Evolutionary conservation across 2,113 vertebrate species (phyloP).

Genomic region (Mola mola): DNA sequence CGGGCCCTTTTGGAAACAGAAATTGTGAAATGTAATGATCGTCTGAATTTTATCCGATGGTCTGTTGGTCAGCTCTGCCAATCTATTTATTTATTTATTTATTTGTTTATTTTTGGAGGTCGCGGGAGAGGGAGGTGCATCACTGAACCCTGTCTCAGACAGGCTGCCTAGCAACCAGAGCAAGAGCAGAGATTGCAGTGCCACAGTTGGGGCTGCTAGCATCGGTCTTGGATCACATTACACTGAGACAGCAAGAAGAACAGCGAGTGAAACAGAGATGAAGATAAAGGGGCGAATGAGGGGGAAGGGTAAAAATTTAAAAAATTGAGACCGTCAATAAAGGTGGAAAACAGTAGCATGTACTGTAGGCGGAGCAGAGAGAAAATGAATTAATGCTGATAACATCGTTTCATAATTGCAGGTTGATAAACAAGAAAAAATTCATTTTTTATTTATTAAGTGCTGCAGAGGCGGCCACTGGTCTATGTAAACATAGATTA

Average conservation of each 20-base stretch:
- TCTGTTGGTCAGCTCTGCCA: constrained; percentile 24
- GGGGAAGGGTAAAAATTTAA: constrained; percentile 51
- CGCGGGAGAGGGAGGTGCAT: constrained; percentile 60
- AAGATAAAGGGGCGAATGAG: constrained; percentile 60
- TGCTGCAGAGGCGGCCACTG: neutral
- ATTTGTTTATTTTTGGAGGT: constrained; percentile 29
- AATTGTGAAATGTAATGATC: constrained; percentile 24
- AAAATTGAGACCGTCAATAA: constrained; percentile 28
- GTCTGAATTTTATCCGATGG: constrained; percentile 42
- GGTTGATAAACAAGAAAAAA: constrained; percentile 22
- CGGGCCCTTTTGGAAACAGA: constrained; percentile 15
- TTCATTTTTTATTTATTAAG: constrained; percentile 15
- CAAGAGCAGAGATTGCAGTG: constrained; percentile 70
- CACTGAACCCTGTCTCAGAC: constrained; percentile 56
- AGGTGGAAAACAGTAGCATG: constrained; percentile 34
- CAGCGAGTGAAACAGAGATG: constrained; percentile 66
- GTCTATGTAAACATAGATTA: constrained; percentile 19
- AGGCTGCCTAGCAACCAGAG: constrained; percentile 78
- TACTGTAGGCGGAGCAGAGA: neutral
- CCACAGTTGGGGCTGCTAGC: constrained; percentile 75
- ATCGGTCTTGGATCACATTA: constrained; percentile 77
- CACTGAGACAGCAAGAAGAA: constrained; percentile 79
- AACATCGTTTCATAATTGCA: constrained; percentile 25
- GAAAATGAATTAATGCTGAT: constrained; percentile 20
- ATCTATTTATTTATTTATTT: constrained; percentile 1